Percentiles rank a stretch among this genome's conserved stretches.
These are phyloP conservation scores for Bombus breviceps DNA, from an alignment of 1,140 invertebrate species.

Conservation along the genomic window DNA sequence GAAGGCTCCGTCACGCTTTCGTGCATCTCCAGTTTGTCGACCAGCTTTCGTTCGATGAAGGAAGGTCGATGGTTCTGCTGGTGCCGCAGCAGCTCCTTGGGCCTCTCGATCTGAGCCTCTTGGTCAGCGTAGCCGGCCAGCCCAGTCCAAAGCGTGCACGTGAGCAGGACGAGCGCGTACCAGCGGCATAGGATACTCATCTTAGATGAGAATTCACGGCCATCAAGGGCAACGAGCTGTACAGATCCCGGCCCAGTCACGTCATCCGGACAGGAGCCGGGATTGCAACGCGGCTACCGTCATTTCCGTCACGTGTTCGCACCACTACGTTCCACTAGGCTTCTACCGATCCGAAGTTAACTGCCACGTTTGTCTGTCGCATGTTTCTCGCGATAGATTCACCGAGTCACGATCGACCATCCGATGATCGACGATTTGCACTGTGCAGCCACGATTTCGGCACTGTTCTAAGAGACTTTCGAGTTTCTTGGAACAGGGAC, in stretches of 20 bases:
- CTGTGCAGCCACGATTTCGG: not conserved
- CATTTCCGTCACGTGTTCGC: constrained; percentile 25
- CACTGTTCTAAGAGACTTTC: too few species aligned
- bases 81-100: constrained; percentile 72
- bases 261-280: constrained; percentile 11
- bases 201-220: constrained; percentile 44
- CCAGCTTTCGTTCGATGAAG: constrained; percentile 75
- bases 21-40: constrained; percentile 43
- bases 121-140: constrained; percentile 9
- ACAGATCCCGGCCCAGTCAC: constrained; percentile 11
- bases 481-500: too few species aligned
- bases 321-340: not conserved
- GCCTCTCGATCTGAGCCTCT: constrained; percentile 65
- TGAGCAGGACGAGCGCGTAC: constrained; percentile 55
- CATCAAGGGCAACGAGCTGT: constrained; percentile 33
- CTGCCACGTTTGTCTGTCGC: not conserved
- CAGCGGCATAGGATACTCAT: constrained; percentile 56
- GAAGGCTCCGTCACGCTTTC: not conserved
- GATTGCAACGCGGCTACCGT: not conserved
- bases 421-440: not conserved
- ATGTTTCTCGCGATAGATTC: not conserved
- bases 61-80: constrained; percentile 75
- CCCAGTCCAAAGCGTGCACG: constrained; percentile 47
- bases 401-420: not conserved
- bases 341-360: not conserved